Percentiles rank a stretch among this genome's conserved stretches.
Conservation (phyloP, 2,888 invertebrate species). For the Erebia epiphron region DNA sequence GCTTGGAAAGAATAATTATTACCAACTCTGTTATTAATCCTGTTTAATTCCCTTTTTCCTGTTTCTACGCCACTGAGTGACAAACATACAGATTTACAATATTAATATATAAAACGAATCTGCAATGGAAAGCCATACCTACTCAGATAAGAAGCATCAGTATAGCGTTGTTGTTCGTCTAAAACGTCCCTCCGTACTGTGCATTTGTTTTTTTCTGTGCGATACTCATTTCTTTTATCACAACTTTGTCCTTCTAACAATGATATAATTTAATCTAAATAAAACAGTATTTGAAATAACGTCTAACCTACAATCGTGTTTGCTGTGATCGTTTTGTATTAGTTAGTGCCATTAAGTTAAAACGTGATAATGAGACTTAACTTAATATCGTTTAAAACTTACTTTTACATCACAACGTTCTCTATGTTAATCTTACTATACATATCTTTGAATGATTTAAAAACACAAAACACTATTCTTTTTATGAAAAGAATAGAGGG, state of each 20-base stretch:
- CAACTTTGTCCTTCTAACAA: background rate
- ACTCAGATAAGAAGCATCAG: constrained; percentile 5
- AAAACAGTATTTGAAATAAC: background rate
- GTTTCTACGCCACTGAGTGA: background rate
- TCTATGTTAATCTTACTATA: constrained; percentile 31
- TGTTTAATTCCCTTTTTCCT: no score
- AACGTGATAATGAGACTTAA: constrained; percentile 31
- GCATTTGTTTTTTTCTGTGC: background rate
- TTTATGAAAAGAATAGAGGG: background rate
- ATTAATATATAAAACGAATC: background rate
- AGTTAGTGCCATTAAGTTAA: background rate
- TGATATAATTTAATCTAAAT: background rate
- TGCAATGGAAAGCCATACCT: background rate
- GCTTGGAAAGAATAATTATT: no score
- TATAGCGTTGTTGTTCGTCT: background rate
- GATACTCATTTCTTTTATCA: background rate
- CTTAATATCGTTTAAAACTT: constrained; percentile 31
- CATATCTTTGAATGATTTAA: constrained; percentile 26
- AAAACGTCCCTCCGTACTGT: background rate
- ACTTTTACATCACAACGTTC: constrained; percentile 27
- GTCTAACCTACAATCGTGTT: background rate
- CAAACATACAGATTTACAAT: background rate
- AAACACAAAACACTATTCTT: background rate
- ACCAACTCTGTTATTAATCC: no score
- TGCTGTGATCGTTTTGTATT: background rate